These are phyloP conservation scores for Naso thynnoides DNA, from an alignment of 2,797 vertebrate genomes.

Conservation along the genomic window DNA sequence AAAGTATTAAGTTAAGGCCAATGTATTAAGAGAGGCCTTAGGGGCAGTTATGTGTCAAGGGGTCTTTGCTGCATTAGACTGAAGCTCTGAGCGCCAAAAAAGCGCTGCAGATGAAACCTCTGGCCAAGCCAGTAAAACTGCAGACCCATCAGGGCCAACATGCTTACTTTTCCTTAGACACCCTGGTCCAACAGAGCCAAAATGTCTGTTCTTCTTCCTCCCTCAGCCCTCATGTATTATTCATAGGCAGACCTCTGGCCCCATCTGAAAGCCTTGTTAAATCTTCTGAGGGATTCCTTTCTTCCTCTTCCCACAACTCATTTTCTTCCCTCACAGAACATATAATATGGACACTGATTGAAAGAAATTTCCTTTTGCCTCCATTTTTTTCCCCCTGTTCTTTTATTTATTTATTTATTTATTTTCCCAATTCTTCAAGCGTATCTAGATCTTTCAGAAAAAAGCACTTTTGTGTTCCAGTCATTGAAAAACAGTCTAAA, in stretches of 20 bases:
- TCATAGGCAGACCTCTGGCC: slow-evolving; percentile 81
- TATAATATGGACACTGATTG: slow-evolving; percentile 73
- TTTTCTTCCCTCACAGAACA: slow-evolving; percentile 71
- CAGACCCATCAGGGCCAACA: slow-evolving; percentile 54
- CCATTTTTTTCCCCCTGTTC: slow-evolving; percentile 40
- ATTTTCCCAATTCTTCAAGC: slow-evolving; percentile 9
- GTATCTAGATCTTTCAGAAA: slow-evolving; percentile 14
- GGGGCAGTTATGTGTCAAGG: slow-evolving; percentile 46
- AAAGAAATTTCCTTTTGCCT: slow-evolving; percentile 70
- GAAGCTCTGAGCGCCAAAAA: slow-evolving; percentile 31
- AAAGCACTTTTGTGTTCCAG: slow-evolving; percentile 5
- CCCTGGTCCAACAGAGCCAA: slow-evolving; percentile 56
- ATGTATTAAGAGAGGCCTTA: slow-evolving; percentile 49
- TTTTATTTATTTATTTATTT: slow-evolving; percentile 2
- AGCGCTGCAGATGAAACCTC: slow-evolving; percentile 32
- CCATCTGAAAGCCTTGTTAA: slow-evolving; percentile 80
- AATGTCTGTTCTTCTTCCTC: slow-evolving; percentile 61
- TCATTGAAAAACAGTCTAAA: slow-evolving; percentile 4
- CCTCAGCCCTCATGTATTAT: slow-evolving; percentile 76
- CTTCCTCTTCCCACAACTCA: slow-evolving; percentile 67
- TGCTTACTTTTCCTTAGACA: slow-evolving; percentile 56
- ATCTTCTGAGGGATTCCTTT: slow-evolving; percentile 78
- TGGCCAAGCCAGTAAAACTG: slow-evolving; percentile 34
- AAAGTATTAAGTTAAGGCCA: slow-evolving; percentile 59
- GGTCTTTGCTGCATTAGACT: slow-evolving; percentile 29